phyloP scores from a whole-genome alignment of 2,113 vertebrate species.

The Seriola aureovittata region DNA sequence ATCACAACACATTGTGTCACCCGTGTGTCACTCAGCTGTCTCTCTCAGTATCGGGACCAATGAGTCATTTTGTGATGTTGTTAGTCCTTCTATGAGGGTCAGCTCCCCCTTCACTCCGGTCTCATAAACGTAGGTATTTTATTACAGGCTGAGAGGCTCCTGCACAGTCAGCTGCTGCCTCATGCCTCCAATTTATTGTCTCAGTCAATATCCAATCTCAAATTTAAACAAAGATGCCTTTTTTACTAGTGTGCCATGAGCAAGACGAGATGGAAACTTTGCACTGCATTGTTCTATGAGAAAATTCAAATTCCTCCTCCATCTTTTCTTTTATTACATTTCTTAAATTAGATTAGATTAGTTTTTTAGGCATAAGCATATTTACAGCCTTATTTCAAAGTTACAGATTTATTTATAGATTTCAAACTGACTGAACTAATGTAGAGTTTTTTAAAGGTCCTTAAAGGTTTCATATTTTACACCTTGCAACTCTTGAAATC shows the following conservation, averaged over 20 bases:
- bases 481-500: too few relatives aligned
- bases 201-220: not conserved
- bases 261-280: not conserved
- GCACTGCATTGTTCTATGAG: not conserved
- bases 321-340: not conserved
- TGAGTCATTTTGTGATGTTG: not conserved
- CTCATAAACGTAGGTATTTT: not conserved
- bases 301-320: not conserved
- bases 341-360: not conserved
- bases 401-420: too few relatives aligned
- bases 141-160: not conserved
- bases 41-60: not conserved
- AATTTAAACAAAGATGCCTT: not conserved
- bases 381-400: not conserved
- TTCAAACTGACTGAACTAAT: too few relatives aligned
- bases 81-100: not conserved
- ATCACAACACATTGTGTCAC: not conserved
- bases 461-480: too few relatives aligned
- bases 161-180: not conserved
- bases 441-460: too few relatives aligned
- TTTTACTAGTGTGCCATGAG: not conserved
- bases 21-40: not conserved
- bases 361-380: not conserved
- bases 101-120: not conserved
- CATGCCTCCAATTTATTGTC: not conserved